Percentiles rank a stretch among this genome's conserved stretches.
These are phyloP conservation scores for Uropetala carovei DNA, from an alignment of 2,888 invertebrate species.

Conservation along the genomic window DNA sequence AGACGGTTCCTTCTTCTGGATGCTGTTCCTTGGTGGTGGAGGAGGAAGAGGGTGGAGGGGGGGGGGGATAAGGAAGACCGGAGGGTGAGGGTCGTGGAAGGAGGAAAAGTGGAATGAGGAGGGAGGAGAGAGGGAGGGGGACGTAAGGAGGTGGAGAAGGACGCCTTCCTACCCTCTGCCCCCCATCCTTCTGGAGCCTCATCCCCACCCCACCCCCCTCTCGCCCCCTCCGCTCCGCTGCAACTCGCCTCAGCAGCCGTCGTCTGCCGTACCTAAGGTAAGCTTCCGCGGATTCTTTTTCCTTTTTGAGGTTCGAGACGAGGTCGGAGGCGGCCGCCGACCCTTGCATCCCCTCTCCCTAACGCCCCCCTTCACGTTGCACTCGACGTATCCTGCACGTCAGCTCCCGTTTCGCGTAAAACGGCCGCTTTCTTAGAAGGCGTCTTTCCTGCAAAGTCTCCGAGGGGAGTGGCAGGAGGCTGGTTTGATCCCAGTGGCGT, in stretches of 20 bases:
- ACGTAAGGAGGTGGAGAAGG: not conserved
- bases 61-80: not conserved
- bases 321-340: no score
- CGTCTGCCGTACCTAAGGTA: not conserved
- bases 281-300: not conserved
- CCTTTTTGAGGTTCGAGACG: conserved; percentile 18
- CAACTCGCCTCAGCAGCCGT: not conserved
- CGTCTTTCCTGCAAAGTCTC: not conserved
- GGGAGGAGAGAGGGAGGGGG: not conserved
- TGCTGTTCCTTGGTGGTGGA: not conserved
- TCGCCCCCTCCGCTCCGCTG: no score
- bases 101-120: not conserved
- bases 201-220: not conserved
- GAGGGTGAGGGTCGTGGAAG: not conserved
- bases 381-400: not conserved
- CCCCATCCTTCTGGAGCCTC: not conserved
- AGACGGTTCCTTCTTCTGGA: not conserved
- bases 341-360: not conserved
- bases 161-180: not conserved
- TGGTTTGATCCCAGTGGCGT: not conserved
- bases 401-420: not conserved
- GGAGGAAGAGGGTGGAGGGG: not conserved
- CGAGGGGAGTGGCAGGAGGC: not conserved
- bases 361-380: not conserved
- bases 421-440: not conserved